Evolutionary conservation across 2,113 vertebrate genomes (phyloP), one percentile per base, ranked within the genome.

Genomic region (Zosterops pallidus): DNA sequence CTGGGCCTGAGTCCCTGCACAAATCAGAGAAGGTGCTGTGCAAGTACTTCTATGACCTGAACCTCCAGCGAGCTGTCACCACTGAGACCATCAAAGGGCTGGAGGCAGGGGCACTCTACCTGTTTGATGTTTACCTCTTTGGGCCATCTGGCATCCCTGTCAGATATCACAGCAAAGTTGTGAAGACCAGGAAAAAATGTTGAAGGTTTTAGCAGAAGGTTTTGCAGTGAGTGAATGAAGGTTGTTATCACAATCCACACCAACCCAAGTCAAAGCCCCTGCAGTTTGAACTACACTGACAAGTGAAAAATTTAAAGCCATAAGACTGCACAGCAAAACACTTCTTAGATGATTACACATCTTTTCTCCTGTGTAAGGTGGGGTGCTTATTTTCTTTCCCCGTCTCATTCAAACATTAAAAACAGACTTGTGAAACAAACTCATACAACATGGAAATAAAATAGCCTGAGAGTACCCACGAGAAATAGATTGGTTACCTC

Each of bases 61-160:
- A 99, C 91, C 97, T 97, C 68, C 98, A 97, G 47, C 95, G 98
- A 96, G 98, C 99, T 0, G 99, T 99, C 81, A 99, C 99, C 39
- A 98, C 98, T 31, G 98, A 98, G 92, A 98, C 98, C 90, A 98
- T 99, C 64, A 96, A 97, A 42, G 98, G 98, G 80, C 96, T 99
- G 86, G 96, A 98, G 92, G 97, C 97, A 22, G 98, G 98, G 44
- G 97, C 95, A 11, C 91, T 97, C 76, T 99, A 99, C 86, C 87
- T 99, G 96, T 98, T 99, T 94, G 99, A 99, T 93, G 97, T 99
- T 86, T 99, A 99, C 92, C 98, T 99, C 95, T 98, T 99, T 74
- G 98, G 98, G 96, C 98, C 98, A 77, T 98, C 98, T 95, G 99
- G 98, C 90, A 98, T 99, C 94, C 98, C 98, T 9, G 83, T 99